These are phyloP conservation scores for Capreolus pygargus DNA, from an alignment of 2,113 vertebrate species.

Conservation along the genomic window DNA sequence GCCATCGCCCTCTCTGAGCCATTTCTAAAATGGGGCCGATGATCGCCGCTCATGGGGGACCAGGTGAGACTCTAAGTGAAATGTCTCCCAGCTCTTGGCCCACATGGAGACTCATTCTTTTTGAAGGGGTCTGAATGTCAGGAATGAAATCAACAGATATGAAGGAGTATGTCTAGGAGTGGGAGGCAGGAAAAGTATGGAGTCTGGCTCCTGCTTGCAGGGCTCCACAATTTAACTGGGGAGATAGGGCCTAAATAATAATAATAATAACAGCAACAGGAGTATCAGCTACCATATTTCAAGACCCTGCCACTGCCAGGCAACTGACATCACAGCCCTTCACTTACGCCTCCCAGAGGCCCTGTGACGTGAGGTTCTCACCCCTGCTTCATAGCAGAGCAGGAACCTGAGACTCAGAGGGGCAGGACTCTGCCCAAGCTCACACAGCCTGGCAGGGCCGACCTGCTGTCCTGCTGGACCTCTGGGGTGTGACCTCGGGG, in stretches of 20 bases:
- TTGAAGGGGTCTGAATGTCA: not conserved
- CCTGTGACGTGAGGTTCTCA: fast-evolving
- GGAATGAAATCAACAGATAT: not conserved
- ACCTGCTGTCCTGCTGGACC: not conserved
- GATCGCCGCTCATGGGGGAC: not conserved
- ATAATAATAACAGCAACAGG: fast-evolving
- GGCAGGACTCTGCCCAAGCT: not conserved
- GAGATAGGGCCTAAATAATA: fast-evolving
- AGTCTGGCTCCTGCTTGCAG: not conserved
- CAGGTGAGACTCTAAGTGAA: not conserved
- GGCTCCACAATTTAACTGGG: not conserved
- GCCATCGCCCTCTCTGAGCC: not conserved
- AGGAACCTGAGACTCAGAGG: not conserved
- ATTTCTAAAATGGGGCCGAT: not conserved
- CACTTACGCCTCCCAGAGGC: not conserved
- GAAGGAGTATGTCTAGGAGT: not conserved
- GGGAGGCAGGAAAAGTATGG: fast-evolving
- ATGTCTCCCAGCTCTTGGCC: fast-evolving
- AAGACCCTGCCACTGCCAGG: fast-evolving
- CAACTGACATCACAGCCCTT: fast-evolving
- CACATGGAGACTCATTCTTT: fast-evolving
- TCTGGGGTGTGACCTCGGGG: not conserved
- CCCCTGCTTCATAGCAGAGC: not conserved
- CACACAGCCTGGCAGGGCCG: not conserved
- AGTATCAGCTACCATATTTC: fast-evolving